These are phyloP conservation scores for Anticlea derivata DNA, from an alignment of 2,888 invertebrate species.

Conservation along the genomic window DNA sequence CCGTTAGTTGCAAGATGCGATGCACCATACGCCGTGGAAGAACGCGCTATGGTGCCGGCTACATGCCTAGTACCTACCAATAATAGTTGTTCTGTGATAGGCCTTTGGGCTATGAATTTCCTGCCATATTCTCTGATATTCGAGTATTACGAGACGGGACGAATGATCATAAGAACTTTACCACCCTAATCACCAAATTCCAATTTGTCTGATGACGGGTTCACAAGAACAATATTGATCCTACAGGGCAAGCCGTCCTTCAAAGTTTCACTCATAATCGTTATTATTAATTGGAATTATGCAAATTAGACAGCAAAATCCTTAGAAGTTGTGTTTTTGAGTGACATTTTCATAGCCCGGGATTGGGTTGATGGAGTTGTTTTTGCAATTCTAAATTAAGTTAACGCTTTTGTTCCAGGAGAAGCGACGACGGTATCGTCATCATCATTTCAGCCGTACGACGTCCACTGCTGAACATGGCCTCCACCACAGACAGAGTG, in stretches of 20 bases:
- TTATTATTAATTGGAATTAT: conserved; percentile 72
- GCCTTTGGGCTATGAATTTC: too few relatives aligned
- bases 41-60: too few relatives aligned
- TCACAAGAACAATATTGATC: conserved; percentile 55
- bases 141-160: too few relatives aligned
- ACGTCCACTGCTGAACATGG: too few relatives aligned
- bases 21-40: too few relatives aligned
- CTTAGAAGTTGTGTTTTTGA: conserved; percentile 47
- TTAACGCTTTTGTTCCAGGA: neutral
- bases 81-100: too few relatives aligned
- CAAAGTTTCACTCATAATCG: conserved; percentile 55
- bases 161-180: neutral
- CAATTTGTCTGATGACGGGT: conserved; percentile 43
- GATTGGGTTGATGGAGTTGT: conserved; percentile 13
- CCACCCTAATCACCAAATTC: conserved; percentile 36
- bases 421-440: too few relatives aligned
- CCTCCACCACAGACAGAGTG: too few relatives aligned
- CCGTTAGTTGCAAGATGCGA: too few relatives aligned
- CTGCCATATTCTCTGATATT: too few relatives aligned
- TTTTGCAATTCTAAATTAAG: conserved; percentile 17
- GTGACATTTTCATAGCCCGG: conserved; percentile 37
- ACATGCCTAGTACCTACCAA: too few relatives aligned
- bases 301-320: conserved; percentile 52
- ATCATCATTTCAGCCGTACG: too few relatives aligned
- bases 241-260: conserved; percentile 31